Evolutionary conservation across 2,888 invertebrate genomes (phyloP), one percentile per base, ranked within the genome.

Genomic region (Neoaliturus tenellus): DNA sequence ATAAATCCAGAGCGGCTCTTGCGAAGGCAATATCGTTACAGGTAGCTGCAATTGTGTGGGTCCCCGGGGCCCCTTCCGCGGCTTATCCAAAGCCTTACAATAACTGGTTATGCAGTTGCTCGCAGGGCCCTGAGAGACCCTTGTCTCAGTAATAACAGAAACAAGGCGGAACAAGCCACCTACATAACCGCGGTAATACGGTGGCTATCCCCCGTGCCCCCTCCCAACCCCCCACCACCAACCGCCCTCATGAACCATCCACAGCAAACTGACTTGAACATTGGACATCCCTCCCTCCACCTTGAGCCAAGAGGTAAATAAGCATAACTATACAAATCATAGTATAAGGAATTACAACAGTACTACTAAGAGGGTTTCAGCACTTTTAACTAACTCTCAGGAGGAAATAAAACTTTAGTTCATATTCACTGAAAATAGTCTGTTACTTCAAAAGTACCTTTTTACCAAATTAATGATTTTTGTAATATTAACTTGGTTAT

Each of bases 71-170:
- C 62, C 62, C 14, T 25, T 62, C 4, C 17, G 31, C 14, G 31
- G 62, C 62, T 62, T 62, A 62, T 62, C 62, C 62, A 62, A 25
- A 28, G 62, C 28, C 62, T 62, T n/a, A 62, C 62, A 62, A 62
- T 62, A 62, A 62, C 62, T 62, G 62, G 62, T 62, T 25, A 62
- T 62, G 62, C 28, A 28, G 28, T 28, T 62, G 28, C 62, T 62
- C 28, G 62, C 55, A 20, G 62, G 5, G 62, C 25, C 25, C 28
- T 25, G 28, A 31, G 62, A 62, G 62, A 62, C 62, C 62, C 62
- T 28, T 62, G 62, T 28, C 62, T 28, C 28, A 17, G 62, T 62
- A 62, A 62, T 62, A 62, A 62, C 62, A 62, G 62, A 62, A 62
- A 62, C 62, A 62, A 28, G 62, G 14, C 28, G 58, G 62, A 12